These are phyloP conservation scores for Trichonephila inaurata DNA, from an alignment of 1,140 invertebrate species.

Conservation along the genomic window DNA sequence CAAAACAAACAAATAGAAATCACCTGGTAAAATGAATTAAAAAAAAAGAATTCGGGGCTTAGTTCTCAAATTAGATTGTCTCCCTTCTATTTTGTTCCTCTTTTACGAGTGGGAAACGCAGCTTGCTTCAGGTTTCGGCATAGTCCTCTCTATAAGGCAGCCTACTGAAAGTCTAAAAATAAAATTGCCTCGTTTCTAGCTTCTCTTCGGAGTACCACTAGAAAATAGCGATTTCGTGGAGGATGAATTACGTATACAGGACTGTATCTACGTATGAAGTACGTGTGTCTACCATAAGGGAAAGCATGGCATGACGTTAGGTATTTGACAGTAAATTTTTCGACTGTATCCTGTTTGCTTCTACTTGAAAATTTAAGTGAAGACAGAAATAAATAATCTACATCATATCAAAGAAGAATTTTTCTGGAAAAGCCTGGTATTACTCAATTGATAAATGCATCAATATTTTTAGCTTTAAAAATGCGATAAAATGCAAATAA, in stretches of 20 bases:
- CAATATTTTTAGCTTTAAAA: too few relatives aligned
- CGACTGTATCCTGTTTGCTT: not conserved
- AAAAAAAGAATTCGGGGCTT: slow-evolving; percentile 60
- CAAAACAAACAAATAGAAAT: slow-evolving; percentile 7
- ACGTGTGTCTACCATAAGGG: slow-evolving; percentile 11
- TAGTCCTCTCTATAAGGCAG: slow-evolving; percentile 73
- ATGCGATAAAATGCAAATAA: too few relatives aligned
- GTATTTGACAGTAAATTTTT: not conserved
- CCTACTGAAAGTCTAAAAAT: slow-evolving; percentile 58
- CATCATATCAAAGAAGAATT: not conserved
- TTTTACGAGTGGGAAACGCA: slow-evolving; percentile 39
- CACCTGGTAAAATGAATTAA: not conserved
- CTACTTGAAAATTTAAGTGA: not conserved
- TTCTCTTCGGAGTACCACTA: slow-evolving; percentile 7
- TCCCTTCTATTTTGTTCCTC: slow-evolving; percentile 63
- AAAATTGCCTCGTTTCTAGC: slow-evolving; percentile 52
- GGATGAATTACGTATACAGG: slow-evolving; percentile 16
- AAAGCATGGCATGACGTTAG: slow-evolving; percentile 7
- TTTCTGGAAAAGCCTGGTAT: not conserved
- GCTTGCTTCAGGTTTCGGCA: slow-evolving; percentile 60
- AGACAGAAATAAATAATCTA: not conserved
- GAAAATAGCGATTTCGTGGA: slow-evolving; percentile 22
- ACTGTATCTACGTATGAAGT: not conserved
- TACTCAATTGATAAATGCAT: too few relatives aligned
- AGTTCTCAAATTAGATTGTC: slow-evolving; percentile 74